These are phyloP conservation scores for Ceramica pisi DNA, from an alignment of 2,888 invertebrate genomes.

Conservation along the genomic window DNA sequence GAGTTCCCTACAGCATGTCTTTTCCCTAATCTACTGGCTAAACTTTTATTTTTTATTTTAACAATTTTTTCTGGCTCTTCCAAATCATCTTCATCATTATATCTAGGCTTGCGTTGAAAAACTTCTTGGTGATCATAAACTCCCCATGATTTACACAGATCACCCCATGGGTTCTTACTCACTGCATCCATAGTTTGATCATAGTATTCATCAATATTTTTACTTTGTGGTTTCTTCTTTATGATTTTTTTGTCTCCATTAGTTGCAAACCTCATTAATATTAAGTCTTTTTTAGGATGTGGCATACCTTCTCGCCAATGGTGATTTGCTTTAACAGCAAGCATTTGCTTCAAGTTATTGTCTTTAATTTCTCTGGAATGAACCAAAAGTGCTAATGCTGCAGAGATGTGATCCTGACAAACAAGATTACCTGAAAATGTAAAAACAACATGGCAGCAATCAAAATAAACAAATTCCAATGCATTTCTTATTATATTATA, in stretches of 20 bases:
- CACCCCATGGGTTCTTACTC: conserved; percentile 94
- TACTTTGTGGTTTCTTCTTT: conserved; percentile 83
- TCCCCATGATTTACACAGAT: conserved; percentile 93
- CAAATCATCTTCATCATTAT: conserved; percentile 74
- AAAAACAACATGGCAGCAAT: not conserved
- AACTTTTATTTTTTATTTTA: conserved; percentile 80
- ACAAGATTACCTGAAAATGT: conserved; percentile 91
- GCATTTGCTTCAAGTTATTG: conserved; percentile 81
- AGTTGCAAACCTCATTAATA: conserved; percentile 94
- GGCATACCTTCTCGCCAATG: conserved; percentile 94
- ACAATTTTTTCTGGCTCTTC: conserved; percentile 71
- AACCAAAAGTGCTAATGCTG: conserved; percentile 91
- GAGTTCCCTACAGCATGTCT: conserved; percentile 71
- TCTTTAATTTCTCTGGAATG: conserved; percentile 89
- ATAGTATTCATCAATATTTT: conserved; percentile 71
- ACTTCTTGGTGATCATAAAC: conserved; percentile 92
- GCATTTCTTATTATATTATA: too few relatives aligned
- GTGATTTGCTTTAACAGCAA: conserved; percentile 91
- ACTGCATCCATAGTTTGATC: conserved; percentile 75
- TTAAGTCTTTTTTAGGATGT: conserved; percentile 92
- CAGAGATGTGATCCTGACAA: conserved; percentile 91
- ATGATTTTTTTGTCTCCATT: conserved; percentile 93
- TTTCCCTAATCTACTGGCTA: conserved; percentile 85
- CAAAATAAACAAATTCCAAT: too few relatives aligned
- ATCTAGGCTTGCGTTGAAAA: conserved; percentile 80